Conservation (phyloP, 2,888 invertebrate species). For the Drosophila nr. fundita region DNA sequence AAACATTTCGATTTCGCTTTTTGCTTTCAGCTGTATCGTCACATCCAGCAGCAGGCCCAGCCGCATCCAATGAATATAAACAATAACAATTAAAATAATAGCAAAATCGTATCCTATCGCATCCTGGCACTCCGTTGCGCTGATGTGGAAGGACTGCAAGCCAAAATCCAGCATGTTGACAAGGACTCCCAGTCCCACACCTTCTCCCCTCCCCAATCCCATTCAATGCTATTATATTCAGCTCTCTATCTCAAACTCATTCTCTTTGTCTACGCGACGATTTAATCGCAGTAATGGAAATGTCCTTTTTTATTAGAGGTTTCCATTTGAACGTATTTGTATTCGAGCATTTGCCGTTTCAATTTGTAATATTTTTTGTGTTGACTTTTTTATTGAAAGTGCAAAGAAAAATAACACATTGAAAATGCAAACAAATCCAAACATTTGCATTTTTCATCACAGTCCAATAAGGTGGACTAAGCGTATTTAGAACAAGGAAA, state of each 20-base stretch:
- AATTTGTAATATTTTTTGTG: constrained; percentile 70
- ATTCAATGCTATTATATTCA: constrained; percentile 23
- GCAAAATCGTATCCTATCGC: constrained; percentile 58
- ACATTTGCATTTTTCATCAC: constrained; percentile 41
- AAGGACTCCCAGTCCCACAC: background rate
- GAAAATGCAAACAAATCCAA: constrained; percentile 35
- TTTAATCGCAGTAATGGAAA: constrained; percentile 82
- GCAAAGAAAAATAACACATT: constrained; percentile 20
- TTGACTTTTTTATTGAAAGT: constrained; percentile 6
- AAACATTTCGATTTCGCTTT: constrained; percentile 49
- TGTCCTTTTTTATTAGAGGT: constrained; percentile 77
- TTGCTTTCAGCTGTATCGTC: constrained; percentile 31
- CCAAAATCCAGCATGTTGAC: constrained; percentile 28
- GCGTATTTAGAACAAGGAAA: background rate
- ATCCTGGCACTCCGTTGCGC: constrained; percentile 42
- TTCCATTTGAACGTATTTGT: constrained; percentile 63
- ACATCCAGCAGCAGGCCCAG: background rate
- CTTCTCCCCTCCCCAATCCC: background rate
- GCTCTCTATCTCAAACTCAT: background rate
- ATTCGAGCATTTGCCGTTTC: constrained; percentile 68
- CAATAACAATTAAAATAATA: constrained; percentile 79
- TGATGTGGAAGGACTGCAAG: constrained; percentile 46
- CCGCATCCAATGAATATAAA: constrained; percentile 75
- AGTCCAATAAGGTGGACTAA: constrained; percentile 3
- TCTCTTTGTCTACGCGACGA: constrained; percentile 52